Conservation (phyloP, 1,140 invertebrate genomes). For the Calliopsis andreniformis region DNA sequence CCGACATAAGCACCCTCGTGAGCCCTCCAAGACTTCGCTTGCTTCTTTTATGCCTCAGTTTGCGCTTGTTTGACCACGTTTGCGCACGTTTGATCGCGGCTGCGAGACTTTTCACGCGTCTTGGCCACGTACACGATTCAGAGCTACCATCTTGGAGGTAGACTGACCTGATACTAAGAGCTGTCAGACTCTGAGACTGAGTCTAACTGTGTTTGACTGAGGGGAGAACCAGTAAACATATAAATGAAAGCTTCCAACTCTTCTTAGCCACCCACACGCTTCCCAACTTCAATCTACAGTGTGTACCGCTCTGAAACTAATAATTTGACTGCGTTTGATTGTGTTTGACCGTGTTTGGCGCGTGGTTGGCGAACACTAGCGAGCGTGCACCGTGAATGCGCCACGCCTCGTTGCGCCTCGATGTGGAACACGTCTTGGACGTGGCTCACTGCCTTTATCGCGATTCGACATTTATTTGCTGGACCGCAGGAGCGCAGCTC, state of each 20-base stretch:
- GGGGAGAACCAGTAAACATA: too few species aligned
- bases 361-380: constrained; percentile 46
- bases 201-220: too few species aligned
- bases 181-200: too few species aligned
- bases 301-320: too few species aligned
- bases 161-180: too few species aligned
- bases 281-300: too few species aligned
- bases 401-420: constrained; percentile 43
- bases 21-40: constrained; percentile 10
- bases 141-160: too few species aligned
- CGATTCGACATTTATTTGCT: constrained; percentile 52
- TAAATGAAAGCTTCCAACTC: too few species aligned
- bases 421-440: constrained; percentile 45
- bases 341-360: background rate
- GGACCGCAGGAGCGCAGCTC: background rate
- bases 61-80: background rate
- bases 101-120: constrained; percentile 2
- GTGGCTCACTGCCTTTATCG: constrained; percentile 45
- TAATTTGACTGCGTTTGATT: too few species aligned
- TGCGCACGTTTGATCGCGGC: constrained; percentile 30
- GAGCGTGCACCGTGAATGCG: constrained; percentile 38
- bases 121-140: background rate
- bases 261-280: too few species aligned
- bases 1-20: constrained; percentile 29
- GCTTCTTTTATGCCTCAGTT: constrained; percentile 15